Evolutionary conservation across 1,140 invertebrate genomes (phyloP), one percentile per base, ranked within the genome.

Genomic region (Pogonomyrmex californicus): DNA sequence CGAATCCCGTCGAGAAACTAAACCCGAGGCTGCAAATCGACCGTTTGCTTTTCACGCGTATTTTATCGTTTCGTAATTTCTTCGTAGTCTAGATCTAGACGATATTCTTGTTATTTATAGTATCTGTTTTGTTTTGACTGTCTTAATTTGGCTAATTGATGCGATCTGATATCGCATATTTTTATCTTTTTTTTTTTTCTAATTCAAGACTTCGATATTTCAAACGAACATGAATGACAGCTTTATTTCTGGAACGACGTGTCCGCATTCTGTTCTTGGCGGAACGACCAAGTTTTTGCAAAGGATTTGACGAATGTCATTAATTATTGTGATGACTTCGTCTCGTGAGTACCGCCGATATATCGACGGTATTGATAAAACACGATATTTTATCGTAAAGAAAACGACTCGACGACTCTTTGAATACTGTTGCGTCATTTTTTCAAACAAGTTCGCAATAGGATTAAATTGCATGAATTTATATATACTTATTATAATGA

Each of bases 271-370:
- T 77, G 76, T 85, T 70, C 82, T 77, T 65, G 85, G 60, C 82
- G 73, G 68, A 79, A 60, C 83, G 86, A 87, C 86, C 89, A 85
- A 85, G 86, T 91, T 92, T 93, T 93, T 91, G 66, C 75, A 47
- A 30, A 56, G 36, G 65, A 56, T 73, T 82, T 85, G 85, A 78
- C 77, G 85, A 89, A 76, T 87, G 58, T 49, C 79, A 87, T 90
- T 90, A 90, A 90, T 90, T 89, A 89, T 90, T 82, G 77, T 44
- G 41, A 6, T 77, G 76, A 58, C 77, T 77, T 88, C 56, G 73
- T 90, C 87, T 66, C 71, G 58, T 4, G 73, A 77, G 54, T 68
- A 47, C 54, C 47, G 56, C 33, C 36, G 60, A 89, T 86, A 56
- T 62, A 23, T 23, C 41, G 30, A 33, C n/a, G 56, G 14, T 38